Evolutionary conservation across 2,113 vertebrate genomes (phyloP).

Genomic region (Cromileptes altivelis): DNA sequence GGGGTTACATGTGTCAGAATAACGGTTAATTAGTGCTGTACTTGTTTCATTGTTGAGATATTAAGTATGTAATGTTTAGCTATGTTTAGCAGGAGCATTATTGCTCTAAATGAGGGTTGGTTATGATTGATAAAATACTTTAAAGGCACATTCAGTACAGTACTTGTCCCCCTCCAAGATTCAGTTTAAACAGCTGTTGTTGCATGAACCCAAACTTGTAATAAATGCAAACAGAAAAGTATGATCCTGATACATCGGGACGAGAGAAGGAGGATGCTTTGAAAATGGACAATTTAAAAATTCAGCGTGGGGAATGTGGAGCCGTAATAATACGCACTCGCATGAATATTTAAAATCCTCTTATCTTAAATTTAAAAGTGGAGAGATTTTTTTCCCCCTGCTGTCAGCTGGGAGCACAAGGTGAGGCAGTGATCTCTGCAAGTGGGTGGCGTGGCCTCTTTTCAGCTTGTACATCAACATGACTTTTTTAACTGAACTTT

Average conservation of each 20-base stretch:
- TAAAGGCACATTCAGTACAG: constrained; percentile 84
- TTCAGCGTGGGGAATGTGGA: constrained; percentile 41
- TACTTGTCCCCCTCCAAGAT: constrained; percentile 64
- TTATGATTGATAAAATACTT: constrained; percentile 65
- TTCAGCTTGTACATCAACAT: constrained; percentile 54
- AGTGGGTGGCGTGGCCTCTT: constrained; percentile 61
- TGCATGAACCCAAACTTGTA: constrained; percentile 50
- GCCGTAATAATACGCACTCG: constrained; percentile 43
- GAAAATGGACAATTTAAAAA: constrained; percentile 65
- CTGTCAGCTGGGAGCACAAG: constrained; percentile 49
- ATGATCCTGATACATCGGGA: constrained; percentile 23
- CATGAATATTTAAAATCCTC: constrained; percentile 77
- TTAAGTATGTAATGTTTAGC: too few relatives aligned
- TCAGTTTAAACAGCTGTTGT: constrained; percentile 33
- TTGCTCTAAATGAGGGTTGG: constrained; percentile 13
- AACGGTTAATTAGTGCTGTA: neutral
- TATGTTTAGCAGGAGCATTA: neutral
- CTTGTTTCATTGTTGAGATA: neutral
- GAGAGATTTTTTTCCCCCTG: constrained; percentile 43
- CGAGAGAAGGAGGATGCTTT: constrained; percentile 47
- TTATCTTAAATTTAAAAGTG: constrained; percentile 75
- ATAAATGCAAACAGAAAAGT: constrained; percentile 47
- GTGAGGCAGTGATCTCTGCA: constrained; percentile 62
- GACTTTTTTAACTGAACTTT: constrained; percentile 48
- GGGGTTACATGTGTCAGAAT: constrained; percentile 11